phyloP scores from a whole-genome alignment of 1,140 invertebrate genomes.

The Agrypnia vestita region DNA sequence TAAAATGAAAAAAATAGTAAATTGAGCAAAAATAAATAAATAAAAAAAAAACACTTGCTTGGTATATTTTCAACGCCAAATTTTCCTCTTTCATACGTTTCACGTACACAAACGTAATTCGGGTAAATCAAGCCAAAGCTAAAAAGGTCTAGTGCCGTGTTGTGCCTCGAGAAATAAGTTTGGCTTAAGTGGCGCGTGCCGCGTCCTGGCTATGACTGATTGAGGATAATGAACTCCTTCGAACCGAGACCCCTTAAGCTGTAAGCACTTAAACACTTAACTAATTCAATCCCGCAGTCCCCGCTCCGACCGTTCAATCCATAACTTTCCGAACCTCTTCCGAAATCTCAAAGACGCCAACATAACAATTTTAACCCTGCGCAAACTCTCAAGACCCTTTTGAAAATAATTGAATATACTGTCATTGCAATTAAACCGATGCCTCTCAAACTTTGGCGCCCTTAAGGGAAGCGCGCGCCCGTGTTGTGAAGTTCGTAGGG shows the following conservation, averaged over 20 bases:
- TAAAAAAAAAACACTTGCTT: too few relatives aligned
- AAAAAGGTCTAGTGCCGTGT: too few relatives aligned
- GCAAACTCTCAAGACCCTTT: background rate
- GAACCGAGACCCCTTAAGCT: background rate
- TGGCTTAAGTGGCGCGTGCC: background rate
- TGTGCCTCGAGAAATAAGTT: background rate
- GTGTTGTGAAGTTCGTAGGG: too few relatives aligned
- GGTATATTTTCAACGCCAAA: too few relatives aligned
- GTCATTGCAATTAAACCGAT: background rate
- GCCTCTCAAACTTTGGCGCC: background rate
- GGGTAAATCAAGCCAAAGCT: too few relatives aligned
- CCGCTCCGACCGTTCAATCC: too few relatives aligned
- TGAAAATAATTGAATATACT: constrained; percentile 6
- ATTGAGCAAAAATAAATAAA: too few relatives aligned
- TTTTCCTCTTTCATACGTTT: too few relatives aligned
- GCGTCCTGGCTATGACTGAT: background rate
- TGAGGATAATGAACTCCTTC: background rate
- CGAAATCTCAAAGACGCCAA: background rate
- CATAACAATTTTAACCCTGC: background rate
- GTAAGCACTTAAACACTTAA: background rate
- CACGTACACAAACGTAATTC: too few relatives aligned
- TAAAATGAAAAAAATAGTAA: too few relatives aligned
- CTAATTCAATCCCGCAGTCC: background rate
- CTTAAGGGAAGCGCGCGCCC: background rate
- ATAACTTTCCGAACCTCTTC: background rate